Base-by-base conservation (phyloP, 2,888 invertebrate species). In the Amiota minor region DNA sequence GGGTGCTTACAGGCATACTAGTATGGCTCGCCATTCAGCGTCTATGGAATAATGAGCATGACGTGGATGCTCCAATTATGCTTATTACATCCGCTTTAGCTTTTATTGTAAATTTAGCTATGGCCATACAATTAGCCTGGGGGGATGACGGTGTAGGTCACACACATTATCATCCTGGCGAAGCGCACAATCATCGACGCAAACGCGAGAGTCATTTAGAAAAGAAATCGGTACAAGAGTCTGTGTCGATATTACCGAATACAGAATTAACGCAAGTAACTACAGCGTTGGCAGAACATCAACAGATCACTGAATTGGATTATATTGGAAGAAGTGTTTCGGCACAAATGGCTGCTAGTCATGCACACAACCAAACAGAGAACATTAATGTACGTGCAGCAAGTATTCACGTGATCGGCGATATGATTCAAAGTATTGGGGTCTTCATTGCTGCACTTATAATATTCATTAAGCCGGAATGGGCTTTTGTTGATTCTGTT, bases 1-100 rank as follows among this genome's bases (percentile, higher is more conserved):
- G 99, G 99, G 95, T 98, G 71, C 95, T 99, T 56, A 99, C 98
- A 0, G 99, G 96, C 9, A 92, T 99, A 23, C 91, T 99, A 53
- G 95, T 98, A 10, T 98, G 97, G 90, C 91, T 98, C 90, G 99
- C 98, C 0, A 92, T 97, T 9, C 92, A 95, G 86, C 92, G 99
- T 55, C 93, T 98, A 73, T 92, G 96, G 53, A 91, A 92, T 78
- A 91, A 93, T 80, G 90, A 95, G 75, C 98, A 96, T 89, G 95
- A 97, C 84, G 94, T 99, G 65, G 93, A 98, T 82, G 95, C 97
- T 2, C 91, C 91, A 8, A 93, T 96, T 71, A 96, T 96, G 96
- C 89, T 99, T 50, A 96, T 98, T 82, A 98, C 98, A 0, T 97
- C 98, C 1, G 95, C 93, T 0, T 90, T 98, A 67, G 99, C 98